Base-by-base conservation (phyloP, 2,888 invertebrate species). In the Caenorhabditis zanzibari region DNA sequence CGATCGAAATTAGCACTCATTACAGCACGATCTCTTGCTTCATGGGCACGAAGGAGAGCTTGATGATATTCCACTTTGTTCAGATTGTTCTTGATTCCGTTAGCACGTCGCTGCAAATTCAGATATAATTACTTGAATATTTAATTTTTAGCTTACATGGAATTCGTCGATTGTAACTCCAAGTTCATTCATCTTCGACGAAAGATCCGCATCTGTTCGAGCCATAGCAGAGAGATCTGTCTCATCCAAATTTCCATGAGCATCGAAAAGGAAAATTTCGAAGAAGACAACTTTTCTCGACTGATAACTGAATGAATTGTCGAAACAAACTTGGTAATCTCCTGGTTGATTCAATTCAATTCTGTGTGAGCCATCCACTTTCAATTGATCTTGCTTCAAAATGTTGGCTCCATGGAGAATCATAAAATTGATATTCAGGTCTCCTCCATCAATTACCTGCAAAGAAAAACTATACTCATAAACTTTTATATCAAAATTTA, bases 281-380 rank as follows among this genome's bases (percentile, higher is more conserved):
- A 89, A 90, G 83, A 89, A 89, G 0, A 90, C 93, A 2, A 90
- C 95, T 92, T 97, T 97, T 16, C 94, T 93, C 86, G 96, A 95
- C 90, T 95, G 96, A n/a, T 95, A 93, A 92, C 96, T 96, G 92
- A 95, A 95, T 0, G 95, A 95, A 92, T 97, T 97, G 92, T 96
- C 96, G 90, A 96, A 96, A 91, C 97, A 97, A 90, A 96, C 94
- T 84, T 95, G 94, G 92, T 95, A 96, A 92, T 96, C 96, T 0
- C 96, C 96, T 7, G 94, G 73, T 32, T 79, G 71, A 22, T 85
- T 85, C 14, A 91, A 28, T 10, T 88, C 88, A 58, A 91, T 81
- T 64, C 91, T 92, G 86, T 93, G 93, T 22, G 91, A 91, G 64
- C 92, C 92, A 77, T 93, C 93, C 22, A 92, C 91, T 83, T 93